Base-by-base conservation (phyloP, 2,113 vertebrate genomes). In the Sebastes schlegelii region DNA sequence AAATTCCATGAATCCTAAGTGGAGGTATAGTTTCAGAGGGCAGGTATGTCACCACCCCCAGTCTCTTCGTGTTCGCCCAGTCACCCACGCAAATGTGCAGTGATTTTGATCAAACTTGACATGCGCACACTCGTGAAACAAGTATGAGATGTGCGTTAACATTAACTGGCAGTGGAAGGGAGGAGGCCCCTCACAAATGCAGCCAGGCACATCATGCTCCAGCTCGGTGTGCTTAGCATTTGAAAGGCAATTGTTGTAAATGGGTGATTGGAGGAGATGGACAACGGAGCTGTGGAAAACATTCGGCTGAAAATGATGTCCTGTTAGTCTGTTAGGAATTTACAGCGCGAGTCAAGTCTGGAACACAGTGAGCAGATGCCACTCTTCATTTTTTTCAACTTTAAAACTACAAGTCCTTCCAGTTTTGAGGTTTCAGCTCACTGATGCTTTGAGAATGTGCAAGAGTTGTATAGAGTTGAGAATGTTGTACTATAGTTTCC, bases 181-280 rank as follows among this genome's bases (percentile, higher is more conserved):
- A 67, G 64, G 80, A 64, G 82, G 85, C 76, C 65, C 40, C 89
- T 89, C 77, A 8, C 14, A 52, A 63, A 75, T 1, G 74, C 85
- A 88, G 85, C 86, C 89, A 86, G 82, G 66, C 73, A 72, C 82
- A 75, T 77, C 79, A 63, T 6, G 26, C 63, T 52, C 68, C 69
- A 23, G 64, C 71, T 82, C 84, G 14, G 58, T 42, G 66, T 48
- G 78, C 67, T 82, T 80, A 61, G 66, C 54, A 9, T 83, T 69
- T 90, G 68, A 83, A 91, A 82, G 45, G 74, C 79, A 11, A 51
- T 76, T 57, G 67, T 61, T 85, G 85, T 68, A 57, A 62, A 80
- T 51, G 82, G 52, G 67, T 70, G 86, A 87, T 63, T 85, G 89
- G 72, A 86, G 13, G 85, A 80, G 69, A 87, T 74, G 85, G 85